Evolutionary conservation across 2,888 invertebrate genomes (phyloP).

Genomic region (Amphipyra berbera): DNA sequence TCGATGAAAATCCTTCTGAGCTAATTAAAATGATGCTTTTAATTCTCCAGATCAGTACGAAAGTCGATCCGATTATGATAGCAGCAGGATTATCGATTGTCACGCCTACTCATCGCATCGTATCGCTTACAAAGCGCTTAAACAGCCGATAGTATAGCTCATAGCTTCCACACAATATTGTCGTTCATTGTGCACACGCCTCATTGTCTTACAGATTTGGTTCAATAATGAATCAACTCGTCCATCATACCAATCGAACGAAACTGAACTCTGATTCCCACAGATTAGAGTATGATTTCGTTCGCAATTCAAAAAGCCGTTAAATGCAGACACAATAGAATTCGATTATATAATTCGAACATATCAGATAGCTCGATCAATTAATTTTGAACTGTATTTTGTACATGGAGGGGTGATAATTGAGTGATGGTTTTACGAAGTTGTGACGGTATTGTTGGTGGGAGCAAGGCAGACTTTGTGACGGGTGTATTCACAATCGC

Average conservation of each 20-base stretch:
- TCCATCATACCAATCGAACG: slow-evolving; percentile 30
- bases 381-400: slow-evolving; percentile 63
- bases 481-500: slow-evolving; percentile 74
- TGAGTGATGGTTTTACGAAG: slow-evolving; percentile 43
- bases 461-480: slow-evolving; percentile 63
- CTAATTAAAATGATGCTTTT: slow-evolving; percentile 22
- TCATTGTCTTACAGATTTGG: slow-evolving; percentile 69
- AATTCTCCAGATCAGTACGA: not conserved
- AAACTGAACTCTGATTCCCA: slow-evolving; percentile 13
- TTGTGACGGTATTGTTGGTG: slow-evolving; percentile 38
- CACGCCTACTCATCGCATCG: slow-evolving; percentile 27
- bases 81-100: slow-evolving; percentile 41
- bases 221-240: slow-evolving; percentile 61
- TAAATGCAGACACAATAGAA: slow-evolving; percentile 71
- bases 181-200: slow-evolving; percentile 70
- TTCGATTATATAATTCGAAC: slow-evolving; percentile 63
- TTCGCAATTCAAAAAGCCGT: slow-evolving; percentile 57
- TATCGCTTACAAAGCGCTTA: slow-evolving; percentile 52
- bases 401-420: slow-evolving; percentile 63
- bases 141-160: slow-evolving; percentile 58
- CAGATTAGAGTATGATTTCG: slow-evolving; percentile 26
- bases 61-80: slow-evolving; percentile 34
- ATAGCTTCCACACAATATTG: slow-evolving; percentile 74
- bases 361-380: slow-evolving; percentile 61
- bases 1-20: not conserved